These are phyloP conservation scores for Anthrax anthrax DNA, from an alignment of 2,888 invertebrate species.

Conservation along the genomic window DNA sequence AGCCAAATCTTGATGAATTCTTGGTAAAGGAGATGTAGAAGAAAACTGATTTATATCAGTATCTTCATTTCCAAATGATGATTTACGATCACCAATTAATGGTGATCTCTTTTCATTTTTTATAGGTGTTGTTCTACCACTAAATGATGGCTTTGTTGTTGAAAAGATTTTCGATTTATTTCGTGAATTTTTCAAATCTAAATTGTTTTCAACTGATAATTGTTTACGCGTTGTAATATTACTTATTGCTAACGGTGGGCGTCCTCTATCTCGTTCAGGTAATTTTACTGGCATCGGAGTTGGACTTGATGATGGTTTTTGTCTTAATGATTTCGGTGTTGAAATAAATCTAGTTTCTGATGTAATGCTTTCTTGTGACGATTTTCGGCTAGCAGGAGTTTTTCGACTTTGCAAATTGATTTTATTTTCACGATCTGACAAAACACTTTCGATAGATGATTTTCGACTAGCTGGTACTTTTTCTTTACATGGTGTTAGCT, in stretches of 20 bases:
- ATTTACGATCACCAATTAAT: slow-evolving; percentile 7
- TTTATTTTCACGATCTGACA: slow-evolving; percentile 5
- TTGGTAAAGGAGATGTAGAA: neutral
- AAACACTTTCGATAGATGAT: slow-evolving; percentile 11
- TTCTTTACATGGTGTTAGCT: neutral
- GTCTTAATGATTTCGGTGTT: neutral
- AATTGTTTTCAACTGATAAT: slow-evolving; percentile 2
- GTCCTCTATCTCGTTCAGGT: slow-evolving; percentile 5
- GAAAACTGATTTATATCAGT: neutral
- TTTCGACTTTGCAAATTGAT: neutral
- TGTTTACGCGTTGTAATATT: neutral
- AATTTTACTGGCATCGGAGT: neutral
- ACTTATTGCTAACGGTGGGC: slow-evolving; percentile 6
- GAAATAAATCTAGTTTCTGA: neutral
- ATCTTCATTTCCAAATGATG: slow-evolving; percentile 8
- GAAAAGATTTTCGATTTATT: neutral
- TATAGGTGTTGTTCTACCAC: neutral
- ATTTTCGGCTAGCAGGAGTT: slow-evolving; percentile 5
- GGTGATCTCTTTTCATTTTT: neutral
- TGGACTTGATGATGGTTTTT: neutral
- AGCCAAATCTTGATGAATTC: slow-evolving; percentile 6
- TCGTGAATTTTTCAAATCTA: neutral
- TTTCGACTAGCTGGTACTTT: slow-evolving; percentile 6
- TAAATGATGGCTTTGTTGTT: neutral
- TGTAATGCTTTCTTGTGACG: slow-evolving; percentile 7